A percentile compares a stretch with the other conserved stretches of the same genome.
phyloP scores from a whole-genome alignment of 2,888 invertebrate species.

The Embidobia sp. region DNA sequence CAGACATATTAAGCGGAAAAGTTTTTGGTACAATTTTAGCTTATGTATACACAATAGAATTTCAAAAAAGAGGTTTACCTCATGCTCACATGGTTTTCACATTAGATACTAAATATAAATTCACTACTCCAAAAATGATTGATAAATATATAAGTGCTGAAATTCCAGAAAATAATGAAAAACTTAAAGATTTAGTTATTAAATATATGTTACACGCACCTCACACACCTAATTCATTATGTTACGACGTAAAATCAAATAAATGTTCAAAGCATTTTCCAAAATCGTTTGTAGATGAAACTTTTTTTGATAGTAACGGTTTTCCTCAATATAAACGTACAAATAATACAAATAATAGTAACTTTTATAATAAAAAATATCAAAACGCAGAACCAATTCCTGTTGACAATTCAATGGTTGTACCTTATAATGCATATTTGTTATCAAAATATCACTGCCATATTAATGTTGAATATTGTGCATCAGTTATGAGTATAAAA shows the following conservation, averaged over 20 bases:
- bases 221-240: not conserved
- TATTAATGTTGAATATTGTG: constrained; percentile 61
- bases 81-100: constrained; percentile 13
- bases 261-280: constrained; percentile 14
- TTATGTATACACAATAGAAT: constrained; percentile 15
- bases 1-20: constrained; percentile 5
- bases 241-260: constrained; percentile 1
- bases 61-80: constrained; percentile 13
- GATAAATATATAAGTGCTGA: constrained; percentile 8
- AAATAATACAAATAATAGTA: constrained; percentile 1
- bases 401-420: constrained; percentile 16
- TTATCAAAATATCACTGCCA: constrained; percentile 49
- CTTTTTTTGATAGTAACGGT: constrained; percentile 3
- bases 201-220: constrained; percentile 17
- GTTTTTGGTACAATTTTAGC: constrained; percentile 1
- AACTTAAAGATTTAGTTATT: constrained; percentile 3
- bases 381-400: too few species aligned
- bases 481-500: constrained; percentile 51
- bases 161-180: constrained; percentile 2
- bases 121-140: not conserved
- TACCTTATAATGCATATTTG: constrained; percentile 33
- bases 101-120: constrained; percentile 7
- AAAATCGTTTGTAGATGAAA: not conserved
- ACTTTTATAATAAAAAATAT: not conserved
- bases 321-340: not conserved